These are phyloP conservation scores for Myathropa florea DNA, from an alignment of 2,888 invertebrate species.

Conservation along the genomic window DNA sequence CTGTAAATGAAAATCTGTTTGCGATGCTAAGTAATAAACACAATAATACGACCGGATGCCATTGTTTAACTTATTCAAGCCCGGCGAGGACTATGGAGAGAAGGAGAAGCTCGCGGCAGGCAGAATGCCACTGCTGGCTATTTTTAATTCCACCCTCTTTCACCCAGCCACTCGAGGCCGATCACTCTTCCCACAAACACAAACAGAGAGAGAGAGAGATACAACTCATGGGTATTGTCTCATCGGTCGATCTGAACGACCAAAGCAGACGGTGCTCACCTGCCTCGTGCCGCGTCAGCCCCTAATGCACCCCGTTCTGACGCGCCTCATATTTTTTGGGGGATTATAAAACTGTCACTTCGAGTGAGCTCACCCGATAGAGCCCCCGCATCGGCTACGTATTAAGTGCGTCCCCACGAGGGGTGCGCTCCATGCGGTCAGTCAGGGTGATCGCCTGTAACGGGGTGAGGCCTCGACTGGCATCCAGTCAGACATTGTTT, in stretches of 20 bases:
- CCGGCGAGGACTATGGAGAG: background rate
- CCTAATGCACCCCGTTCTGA: conserved; percentile 13
- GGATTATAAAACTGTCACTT: conserved; percentile 47
- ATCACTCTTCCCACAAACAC: too few species aligned
- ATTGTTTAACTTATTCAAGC: conserved; percentile 67
- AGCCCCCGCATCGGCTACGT: conserved; percentile 22
- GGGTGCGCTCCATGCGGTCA: conserved; percentile 36
- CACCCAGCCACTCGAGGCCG: background rate
- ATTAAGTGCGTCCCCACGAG: conserved; percentile 51
- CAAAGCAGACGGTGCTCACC: background rate
- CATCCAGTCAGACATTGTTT: conserved; percentile 19
- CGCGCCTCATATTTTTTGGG: conserved; percentile 9
- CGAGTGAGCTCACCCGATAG: conserved; percentile 44
- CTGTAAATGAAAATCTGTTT: conserved; percentile 59
- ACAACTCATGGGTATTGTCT: conserved; percentile 11
- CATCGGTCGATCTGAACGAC: background rate
- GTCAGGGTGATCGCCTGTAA: background rate
- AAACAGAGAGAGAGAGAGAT: background rate
- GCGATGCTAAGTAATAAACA: conserved; percentile 70
- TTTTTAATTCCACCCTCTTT: conserved; percentile 54
- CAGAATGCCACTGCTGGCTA: conserved; percentile 43
- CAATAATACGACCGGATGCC: conserved; percentile 68
- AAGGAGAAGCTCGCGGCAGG: conserved; percentile 2
- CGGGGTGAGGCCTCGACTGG: background rate
- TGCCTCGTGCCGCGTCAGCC: background rate